Conservation (phyloP, 1,140 invertebrate species). For the Polypedilum vanderplanki region DNA sequence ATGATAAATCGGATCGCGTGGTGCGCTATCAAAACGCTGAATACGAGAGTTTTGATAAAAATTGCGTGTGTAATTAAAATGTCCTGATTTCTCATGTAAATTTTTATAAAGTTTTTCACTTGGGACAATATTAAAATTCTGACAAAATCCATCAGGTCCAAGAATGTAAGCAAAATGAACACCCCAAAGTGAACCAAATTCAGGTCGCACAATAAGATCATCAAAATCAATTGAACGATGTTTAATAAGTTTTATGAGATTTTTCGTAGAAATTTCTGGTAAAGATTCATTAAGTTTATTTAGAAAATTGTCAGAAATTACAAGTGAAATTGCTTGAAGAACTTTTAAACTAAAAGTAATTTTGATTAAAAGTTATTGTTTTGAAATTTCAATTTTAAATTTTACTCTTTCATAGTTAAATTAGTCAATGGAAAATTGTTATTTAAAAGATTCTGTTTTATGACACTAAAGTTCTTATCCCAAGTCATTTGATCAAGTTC, state of each 20-base stretch:
- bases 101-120: neutral
- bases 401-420: neutral
- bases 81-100: neutral
- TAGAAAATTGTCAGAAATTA: neutral
- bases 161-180: neutral
- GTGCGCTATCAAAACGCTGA: neutral
- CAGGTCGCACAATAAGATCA: neutral
- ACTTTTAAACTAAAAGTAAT: neutral
- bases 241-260: neutral
- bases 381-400: neutral
- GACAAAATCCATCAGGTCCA: neutral
- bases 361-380: neutral
- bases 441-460: neutral
- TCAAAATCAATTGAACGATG: neutral
- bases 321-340: neutral
- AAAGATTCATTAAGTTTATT: neutral
- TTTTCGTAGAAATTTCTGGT: neutral
- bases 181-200: neutral
- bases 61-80: neutral
- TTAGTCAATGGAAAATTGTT: neutral
- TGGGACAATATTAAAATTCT: neutral
- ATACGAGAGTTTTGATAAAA: neutral
- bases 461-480: neutral
- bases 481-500: neutral
- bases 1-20: neutral